Conservation (phyloP, 2,888 invertebrate genomes). For the Parasteatoda lunata region DNA sequence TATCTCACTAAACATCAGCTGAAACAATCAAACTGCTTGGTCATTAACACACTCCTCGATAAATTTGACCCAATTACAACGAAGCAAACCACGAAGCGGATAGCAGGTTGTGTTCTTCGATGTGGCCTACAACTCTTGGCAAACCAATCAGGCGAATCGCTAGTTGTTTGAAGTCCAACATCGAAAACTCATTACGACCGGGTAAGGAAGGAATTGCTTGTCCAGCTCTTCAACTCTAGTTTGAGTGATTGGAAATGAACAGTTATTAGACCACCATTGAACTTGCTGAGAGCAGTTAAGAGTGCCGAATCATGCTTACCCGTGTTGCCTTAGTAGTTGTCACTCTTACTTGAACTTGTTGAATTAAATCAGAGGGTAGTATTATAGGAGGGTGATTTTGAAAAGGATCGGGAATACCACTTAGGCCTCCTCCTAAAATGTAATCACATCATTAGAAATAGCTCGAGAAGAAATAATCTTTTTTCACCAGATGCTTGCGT, state of each 20-base stretch:
- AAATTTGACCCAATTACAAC: constrained; percentile 36
- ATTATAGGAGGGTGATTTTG: background rate
- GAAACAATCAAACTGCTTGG: no score
- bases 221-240: constrained; percentile 46
- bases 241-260: constrained; percentile 57
- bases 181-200: constrained; percentile 62
- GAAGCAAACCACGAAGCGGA: constrained; percentile 32
- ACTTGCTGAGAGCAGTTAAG: constrained; percentile 33
- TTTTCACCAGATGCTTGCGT: no score
- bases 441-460: no score
- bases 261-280: constrained; percentile 52
- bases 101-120: constrained; percentile 14
- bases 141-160: constrained; percentile 28
- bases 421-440: no score
- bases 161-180: constrained; percentile 60
- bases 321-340: constrained; percentile 20
- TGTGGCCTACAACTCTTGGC: constrained; percentile 26
- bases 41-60: background rate
- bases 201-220: constrained; percentile 48
- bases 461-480: no score
- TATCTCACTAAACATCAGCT: no score
- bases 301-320: constrained; percentile 35
- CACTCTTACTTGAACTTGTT: constrained; percentile 40
- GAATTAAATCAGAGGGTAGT: constrained; percentile 16
- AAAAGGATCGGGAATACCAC: background rate